Conservation (phyloP, 1,140 invertebrate genomes). For the Drosophila kanapiae region DNA sequence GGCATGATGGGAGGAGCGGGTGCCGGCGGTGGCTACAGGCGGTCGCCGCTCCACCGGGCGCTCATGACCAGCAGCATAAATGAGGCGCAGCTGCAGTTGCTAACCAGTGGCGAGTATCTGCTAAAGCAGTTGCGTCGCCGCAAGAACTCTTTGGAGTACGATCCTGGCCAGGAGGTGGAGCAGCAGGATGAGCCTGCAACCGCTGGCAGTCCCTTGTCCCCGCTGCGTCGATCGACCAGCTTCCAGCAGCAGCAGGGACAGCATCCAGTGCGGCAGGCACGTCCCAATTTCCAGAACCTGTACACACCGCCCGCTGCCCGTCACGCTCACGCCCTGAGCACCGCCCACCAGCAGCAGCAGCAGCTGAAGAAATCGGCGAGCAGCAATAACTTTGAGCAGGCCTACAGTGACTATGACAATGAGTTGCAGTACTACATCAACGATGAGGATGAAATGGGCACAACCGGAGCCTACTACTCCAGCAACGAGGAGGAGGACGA, state of each 20-base stretch:
- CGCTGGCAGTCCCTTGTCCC: conserved; percentile 55
- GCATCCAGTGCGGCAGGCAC: conserved; percentile 62
- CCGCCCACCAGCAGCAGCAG: conserved; percentile 31
- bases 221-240: conserved; percentile 80
- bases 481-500: conserved; percentile 74
- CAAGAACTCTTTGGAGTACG: conserved; percentile 86
- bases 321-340: conserved; percentile 57
- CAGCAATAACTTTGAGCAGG: conserved; percentile 82
- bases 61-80: conserved; percentile 84
- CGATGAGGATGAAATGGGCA: conserved; percentile 79
- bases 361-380: conserved; percentile 82
- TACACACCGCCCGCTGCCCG: conserved; percentile 81
- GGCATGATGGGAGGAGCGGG: conserved; percentile 24
- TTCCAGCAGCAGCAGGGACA: conserved; percentile 68
- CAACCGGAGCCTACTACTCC: conserved; percentile 75
- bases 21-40: conserved; percentile 59
- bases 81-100: conserved; percentile 76
- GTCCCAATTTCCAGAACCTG: conserved; percentile 78
- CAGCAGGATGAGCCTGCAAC: conserved; percentile 27
- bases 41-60: conserved; percentile 71
- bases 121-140: conserved; percentile 84
- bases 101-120: conserved; percentile 80
- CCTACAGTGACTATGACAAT: conserved; percentile 82
- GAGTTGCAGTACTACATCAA: conserved; percentile 84
- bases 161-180: conserved; percentile 48